These are phyloP conservation scores for Drosophila busckii DNA, from an alignment of 1,140 invertebrate species.

Conservation along the genomic window DNA sequence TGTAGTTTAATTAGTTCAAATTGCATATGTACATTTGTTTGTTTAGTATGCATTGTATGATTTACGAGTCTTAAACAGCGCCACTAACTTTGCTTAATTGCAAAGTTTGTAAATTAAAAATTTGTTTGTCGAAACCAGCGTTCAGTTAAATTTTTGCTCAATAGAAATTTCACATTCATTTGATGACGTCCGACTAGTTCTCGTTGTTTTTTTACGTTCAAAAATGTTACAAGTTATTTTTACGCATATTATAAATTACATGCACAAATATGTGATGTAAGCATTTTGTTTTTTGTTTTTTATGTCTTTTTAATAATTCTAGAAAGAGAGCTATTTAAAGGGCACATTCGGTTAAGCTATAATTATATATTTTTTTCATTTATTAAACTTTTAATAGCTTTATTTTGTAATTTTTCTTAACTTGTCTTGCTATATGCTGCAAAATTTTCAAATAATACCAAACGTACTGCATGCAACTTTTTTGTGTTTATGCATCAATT, in stretches of 20 bases:
- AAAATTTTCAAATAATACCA: slow-evolving; percentile 18
- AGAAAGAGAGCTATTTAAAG: slow-evolving; percentile 79
- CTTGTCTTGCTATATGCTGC: slow-evolving; percentile 33
- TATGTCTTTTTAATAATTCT: slow-evolving; percentile 55
- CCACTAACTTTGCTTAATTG: slow-evolving; percentile 47
- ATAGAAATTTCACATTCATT: slow-evolving; percentile 52
- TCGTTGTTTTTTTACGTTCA: slow-evolving; percentile 57
- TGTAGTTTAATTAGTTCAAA: no score
- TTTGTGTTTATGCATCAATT: slow-evolving; percentile 68
- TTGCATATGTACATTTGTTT: no score
- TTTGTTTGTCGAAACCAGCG: slow-evolving; percentile 73
- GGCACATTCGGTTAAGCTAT: slow-evolving; percentile 79
- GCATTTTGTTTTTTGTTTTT: slow-evolving; percentile 36
- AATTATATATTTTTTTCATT: slow-evolving; percentile 58
- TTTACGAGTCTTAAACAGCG: slow-evolving; percentile 31
- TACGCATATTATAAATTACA: slow-evolving; percentile 47
- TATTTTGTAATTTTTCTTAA: slow-evolving; percentile 25
- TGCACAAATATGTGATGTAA: slow-evolving; percentile 30
- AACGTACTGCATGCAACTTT: no score
- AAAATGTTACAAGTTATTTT: slow-evolving; percentile 58
- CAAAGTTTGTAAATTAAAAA: slow-evolving; percentile 38
- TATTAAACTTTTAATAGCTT: slow-evolving; percentile 34
- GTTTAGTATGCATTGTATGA: no score
- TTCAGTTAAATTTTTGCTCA: slow-evolving; percentile 57
- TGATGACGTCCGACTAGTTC: slow-evolving; percentile 60